Percentiles rank a stretch among this genome's conserved stretches.
phyloP scores from a whole-genome alignment of 2,888 invertebrate genomes.

The Drosophila melanosoma region DNA sequence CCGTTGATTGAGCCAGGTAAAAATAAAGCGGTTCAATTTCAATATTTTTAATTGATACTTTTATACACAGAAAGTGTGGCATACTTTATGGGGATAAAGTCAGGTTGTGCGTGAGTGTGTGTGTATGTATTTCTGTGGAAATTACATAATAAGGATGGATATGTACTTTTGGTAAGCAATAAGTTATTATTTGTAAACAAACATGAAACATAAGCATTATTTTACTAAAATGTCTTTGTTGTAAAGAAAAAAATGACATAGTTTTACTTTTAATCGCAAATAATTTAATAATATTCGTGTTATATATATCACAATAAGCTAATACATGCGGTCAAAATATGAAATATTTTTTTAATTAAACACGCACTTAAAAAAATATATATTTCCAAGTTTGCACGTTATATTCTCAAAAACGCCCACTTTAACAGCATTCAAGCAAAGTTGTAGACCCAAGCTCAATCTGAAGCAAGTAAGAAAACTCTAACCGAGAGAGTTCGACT shows the following conservation, averaged over 20 bases:
- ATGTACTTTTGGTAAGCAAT: neutral
- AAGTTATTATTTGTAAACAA: no score
- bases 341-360: neutral
- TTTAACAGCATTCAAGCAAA: neutral
- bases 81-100: constrained; percentile 37
- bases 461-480: neutral
- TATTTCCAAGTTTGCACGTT: neutral
- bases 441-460: neutral
- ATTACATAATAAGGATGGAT: neutral
- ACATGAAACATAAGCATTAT: no score
- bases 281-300: neutral
- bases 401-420: constrained; percentile 1
- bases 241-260: no score
- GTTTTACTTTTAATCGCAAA: no score
- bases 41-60: constrained; percentile 38
- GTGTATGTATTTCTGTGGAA: neutral
- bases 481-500: neutral
- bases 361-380: neutral
- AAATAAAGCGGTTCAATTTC: constrained; percentile 30
- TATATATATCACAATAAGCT: neutral
- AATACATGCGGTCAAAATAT: neutral
- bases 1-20: constrained; percentile 27
- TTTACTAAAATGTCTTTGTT: no score
- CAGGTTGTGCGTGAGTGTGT: neutral
- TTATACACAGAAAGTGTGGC: constrained; percentile 42